Conservation (phyloP, 2,113 vertebrate genomes). For the Nasalis larvatus region DNA sequence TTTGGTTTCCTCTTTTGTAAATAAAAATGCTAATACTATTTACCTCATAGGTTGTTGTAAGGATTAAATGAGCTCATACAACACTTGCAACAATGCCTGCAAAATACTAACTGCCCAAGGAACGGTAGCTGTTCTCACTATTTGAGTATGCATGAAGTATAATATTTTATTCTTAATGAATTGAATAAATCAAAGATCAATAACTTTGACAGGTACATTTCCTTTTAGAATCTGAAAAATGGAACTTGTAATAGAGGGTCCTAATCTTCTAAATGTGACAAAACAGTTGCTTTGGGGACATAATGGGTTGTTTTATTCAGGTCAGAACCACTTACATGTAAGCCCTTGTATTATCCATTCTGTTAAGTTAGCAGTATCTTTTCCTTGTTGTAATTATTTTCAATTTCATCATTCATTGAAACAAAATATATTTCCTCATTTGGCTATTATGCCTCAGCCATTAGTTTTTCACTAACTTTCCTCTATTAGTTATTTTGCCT, state of each 20-base stretch:
- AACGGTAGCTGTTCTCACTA: not conserved
- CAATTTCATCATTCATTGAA: not conserved
- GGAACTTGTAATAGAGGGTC: not conserved
- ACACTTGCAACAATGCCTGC: not conserved
- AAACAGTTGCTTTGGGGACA: not conserved
- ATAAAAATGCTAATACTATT: not conserved
- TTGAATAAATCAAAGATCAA: not conserved
- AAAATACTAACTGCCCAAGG: not conserved
- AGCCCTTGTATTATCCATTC: not conserved
- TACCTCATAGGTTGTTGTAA: not conserved
- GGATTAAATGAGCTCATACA: not conserved
- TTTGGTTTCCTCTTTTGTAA: not conserved
- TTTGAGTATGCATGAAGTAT: not conserved
- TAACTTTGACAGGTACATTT: not conserved
- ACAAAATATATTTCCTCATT: not conserved
- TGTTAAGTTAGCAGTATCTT: not conserved
- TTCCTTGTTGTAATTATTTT: not conserved
- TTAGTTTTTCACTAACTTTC: constrained; percentile 53
- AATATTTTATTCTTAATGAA: not conserved
- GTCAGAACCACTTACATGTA: not conserved
- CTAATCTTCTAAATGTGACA: not conserved
- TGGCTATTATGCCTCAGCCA: not conserved
- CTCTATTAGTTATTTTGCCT: not conserved
- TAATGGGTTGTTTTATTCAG: not conserved
- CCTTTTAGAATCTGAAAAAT: not conserved